Evolutionary conservation across 2,888 invertebrate species (phyloP).

Genomic region (Agrochola lota): DNA sequence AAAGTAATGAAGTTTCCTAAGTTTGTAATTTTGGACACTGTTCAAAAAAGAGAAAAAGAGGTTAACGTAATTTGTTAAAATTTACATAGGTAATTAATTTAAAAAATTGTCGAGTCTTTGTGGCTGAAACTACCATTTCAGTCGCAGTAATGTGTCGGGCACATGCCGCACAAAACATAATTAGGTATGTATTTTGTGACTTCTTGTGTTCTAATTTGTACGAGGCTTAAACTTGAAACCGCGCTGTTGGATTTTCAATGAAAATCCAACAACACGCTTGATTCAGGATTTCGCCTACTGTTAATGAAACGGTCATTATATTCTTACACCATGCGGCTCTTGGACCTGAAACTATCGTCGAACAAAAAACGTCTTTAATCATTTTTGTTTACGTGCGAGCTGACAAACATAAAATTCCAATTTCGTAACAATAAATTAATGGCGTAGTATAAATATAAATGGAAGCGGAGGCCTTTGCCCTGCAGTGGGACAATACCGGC

Average conservation of each 20-base stretch:
- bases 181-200: background rate
- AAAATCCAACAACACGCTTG: background rate
- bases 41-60: slow-evolving; percentile 11
- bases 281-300: background rate
- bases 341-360: background rate
- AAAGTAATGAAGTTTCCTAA: background rate
- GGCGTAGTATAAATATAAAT: no score
- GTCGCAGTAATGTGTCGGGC: background rate
- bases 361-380: background rate
- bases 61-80: slow-evolving; percentile 13
- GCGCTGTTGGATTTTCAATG: background rate
- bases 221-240: background rate
- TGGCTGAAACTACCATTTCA: background rate
- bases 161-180: slow-evolving; percentile 1
- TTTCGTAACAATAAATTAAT: background rate
- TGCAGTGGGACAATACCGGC: no score
- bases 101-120: background rate
- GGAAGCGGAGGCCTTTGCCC: no score
- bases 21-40: slow-evolving; percentile 21
- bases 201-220: background rate
- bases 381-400: background rate
- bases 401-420: background rate
- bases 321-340: background rate
- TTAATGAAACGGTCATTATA: background rate
- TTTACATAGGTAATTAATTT: slow-evolving; percentile 43